Conservation (phyloP, 2,797 vertebrate species). For the Myotis pilosus region DNA sequence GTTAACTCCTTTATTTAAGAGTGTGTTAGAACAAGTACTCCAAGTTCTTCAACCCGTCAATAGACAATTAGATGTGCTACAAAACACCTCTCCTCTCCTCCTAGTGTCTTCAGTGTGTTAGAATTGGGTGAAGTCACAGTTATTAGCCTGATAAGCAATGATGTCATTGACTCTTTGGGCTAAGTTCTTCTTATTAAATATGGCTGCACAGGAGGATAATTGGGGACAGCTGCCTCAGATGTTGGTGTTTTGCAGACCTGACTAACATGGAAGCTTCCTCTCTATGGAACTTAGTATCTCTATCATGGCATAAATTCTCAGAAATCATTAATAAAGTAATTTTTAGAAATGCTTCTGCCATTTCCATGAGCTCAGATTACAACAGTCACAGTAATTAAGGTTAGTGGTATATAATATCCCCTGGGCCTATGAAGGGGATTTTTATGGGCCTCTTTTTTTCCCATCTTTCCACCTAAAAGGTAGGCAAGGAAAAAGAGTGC, state of each 20-base stretch:
- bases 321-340: slow-evolving; percentile 61
- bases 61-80: slow-evolving; percentile 41
- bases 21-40: slow-evolving; percentile 19
- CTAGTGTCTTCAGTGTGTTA: background rate
- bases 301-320: slow-evolving; percentile 19
- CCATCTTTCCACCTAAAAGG: slow-evolving; percentile 4
- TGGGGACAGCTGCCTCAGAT: background rate
- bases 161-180: slow-evolving; percentile 1
- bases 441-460: slow-evolving; percentile 21
- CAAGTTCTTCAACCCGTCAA: slow-evolving; percentile 22
- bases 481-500: background rate
- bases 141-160: slow-evolving; percentile 33
- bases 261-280: background rate
- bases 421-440: background rate
- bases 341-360: background rate
- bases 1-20: slow-evolving; percentile 38
- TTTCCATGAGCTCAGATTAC: slow-evolving; percentile 38
- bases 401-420: slow-evolving; percentile 9
- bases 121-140: slow-evolving; percentile 52
- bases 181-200: slow-evolving; percentile 5
- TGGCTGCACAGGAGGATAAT: background rate
- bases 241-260: background rate
- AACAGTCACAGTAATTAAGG: slow-evolving; percentile 22
- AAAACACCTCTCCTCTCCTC: background rate
- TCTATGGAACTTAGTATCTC: background rate